phyloP scores from a whole-genome alignment of 1,140 invertebrate genomes.

The Ceratina australensis region DNA sequence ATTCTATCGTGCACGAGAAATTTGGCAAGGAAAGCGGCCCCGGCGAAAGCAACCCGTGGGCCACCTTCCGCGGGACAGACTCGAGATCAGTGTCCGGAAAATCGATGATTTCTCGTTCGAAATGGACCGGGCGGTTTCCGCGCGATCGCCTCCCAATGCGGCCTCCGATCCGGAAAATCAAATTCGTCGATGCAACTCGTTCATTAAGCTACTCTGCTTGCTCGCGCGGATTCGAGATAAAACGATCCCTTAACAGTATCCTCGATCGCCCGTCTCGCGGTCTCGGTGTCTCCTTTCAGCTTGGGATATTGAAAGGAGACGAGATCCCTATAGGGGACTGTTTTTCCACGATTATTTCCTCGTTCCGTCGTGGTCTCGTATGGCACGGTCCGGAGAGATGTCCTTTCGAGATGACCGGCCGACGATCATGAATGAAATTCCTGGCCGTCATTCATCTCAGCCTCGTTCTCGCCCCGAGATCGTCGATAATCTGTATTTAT shows the following conservation, averaged over 20 bases:
- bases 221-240: background rate
- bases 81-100: constrained; percentile 4
- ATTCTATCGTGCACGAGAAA: background rate
- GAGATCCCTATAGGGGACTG: constrained; percentile 42
- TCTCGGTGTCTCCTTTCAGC: background rate
- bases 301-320: constrained; percentile 8
- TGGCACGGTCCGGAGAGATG: constrained; percentile 58
- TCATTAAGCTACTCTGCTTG: background rate
- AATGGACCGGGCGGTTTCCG: background rate
- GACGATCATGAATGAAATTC: constrained; percentile 72
- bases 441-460: constrained; percentile 55
- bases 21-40: background rate
- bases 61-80: background rate
- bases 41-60: no score
- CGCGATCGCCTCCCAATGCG: background rate
- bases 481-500: constrained; percentile 73
- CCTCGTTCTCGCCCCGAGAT: constrained; percentile 53
- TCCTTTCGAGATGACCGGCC: constrained; percentile 65
- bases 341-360: constrained; percentile 66
- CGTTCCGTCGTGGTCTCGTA: constrained; percentile 49
- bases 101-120: constrained; percentile 14
- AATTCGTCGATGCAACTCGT: constrained; percentile 1
- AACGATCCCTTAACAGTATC: background rate
- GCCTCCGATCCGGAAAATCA: constrained; percentile 7
- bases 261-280: background rate